Evolutionary conservation across 2,888 invertebrate genomes (phyloP).

Genomic region (Conistra vaccinii): DNA sequence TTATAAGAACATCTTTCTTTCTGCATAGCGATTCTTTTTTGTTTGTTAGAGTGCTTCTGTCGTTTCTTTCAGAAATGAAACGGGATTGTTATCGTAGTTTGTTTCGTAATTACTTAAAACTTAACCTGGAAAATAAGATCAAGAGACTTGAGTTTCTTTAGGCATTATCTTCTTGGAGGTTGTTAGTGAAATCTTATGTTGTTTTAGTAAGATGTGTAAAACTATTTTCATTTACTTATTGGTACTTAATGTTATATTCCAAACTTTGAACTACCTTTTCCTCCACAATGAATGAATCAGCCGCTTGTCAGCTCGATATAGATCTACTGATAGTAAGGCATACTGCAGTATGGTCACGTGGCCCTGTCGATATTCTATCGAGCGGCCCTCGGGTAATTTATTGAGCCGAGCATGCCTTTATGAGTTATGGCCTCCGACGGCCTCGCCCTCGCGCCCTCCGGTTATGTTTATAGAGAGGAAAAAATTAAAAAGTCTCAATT

Average conservation of each 20-base stretch:
- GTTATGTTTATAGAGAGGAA: constrained; percentile 64
- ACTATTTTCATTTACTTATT: not conserved
- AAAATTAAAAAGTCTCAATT: constrained; percentile 66
- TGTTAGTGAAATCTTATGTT: not conserved
- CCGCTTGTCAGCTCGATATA: constrained; percentile 28
- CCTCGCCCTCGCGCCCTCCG: constrained; percentile 54
- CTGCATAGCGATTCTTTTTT: constrained; percentile 52
- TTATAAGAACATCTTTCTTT: constrained; percentile 56
- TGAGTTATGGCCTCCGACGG: constrained; percentile 73
- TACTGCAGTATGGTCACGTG: constrained; percentile 72
- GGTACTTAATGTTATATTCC: not conserved
- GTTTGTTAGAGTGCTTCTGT: constrained; percentile 52
- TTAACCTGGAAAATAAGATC: constrained; percentile 30
- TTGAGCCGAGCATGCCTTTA: constrained; percentile 70
- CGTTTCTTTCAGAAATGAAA: constrained; percentile 48
- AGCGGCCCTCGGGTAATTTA: constrained; percentile 74
- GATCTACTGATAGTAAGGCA: constrained; percentile 29
- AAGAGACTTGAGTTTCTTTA: constrained; percentile 19
- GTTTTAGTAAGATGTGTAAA: not conserved
- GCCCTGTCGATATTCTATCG: constrained; percentile 78
- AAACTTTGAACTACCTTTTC: not conserved
- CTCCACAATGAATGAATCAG: constrained; percentile 44
- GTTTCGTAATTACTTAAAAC: constrained; percentile 41
- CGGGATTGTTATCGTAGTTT: constrained; percentile 39
- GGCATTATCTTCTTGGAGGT: not conserved